phyloP scores from a whole-genome alignment of 35 echinoderm and acorn worm genomes.

The Lytechinus variegatus region DNA sequence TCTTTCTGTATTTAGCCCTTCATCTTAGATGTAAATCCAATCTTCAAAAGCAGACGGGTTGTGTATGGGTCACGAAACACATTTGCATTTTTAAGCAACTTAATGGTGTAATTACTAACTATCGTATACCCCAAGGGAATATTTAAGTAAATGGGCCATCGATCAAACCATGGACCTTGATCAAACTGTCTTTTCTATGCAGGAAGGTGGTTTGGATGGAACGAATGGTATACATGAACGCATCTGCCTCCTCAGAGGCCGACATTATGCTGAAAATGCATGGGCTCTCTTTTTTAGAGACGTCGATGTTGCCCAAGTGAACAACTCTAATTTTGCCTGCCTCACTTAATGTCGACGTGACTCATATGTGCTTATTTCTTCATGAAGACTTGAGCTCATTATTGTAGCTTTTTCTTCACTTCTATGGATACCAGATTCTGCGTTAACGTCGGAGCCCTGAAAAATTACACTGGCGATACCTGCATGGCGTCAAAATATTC shows the following conservation, averaged over 20 bases:
- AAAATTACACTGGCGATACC: not conserved
- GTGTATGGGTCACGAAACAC: not conserved
- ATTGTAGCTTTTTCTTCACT: not conserved
- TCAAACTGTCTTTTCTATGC: not conserved
- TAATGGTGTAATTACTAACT: not conserved
- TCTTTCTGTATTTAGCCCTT: too few relatives aligned
- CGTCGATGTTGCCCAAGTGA: not conserved
- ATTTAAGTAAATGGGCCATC: not conserved
- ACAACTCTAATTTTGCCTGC: conserved; percentile 1
- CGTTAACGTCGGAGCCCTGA: too few relatives aligned
- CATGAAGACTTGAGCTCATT: not conserved
- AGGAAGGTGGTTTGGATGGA: not conserved
- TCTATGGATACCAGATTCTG: too few relatives aligned
- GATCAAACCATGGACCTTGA: too few relatives aligned
- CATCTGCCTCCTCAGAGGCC: not conserved
- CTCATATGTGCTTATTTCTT: not conserved
- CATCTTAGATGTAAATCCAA: too few relatives aligned
- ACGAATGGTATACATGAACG: not conserved
- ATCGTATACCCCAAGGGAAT: not conserved
- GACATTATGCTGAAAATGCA: not conserved
- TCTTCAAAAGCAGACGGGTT: not conserved
- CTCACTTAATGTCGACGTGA: not conserved
- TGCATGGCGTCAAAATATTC: not conserved
- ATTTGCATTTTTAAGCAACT: not conserved
- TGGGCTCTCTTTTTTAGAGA: not conserved